Conservation (phyloP, 2,888 invertebrate genomes). For the Phortica magna region DNA sequence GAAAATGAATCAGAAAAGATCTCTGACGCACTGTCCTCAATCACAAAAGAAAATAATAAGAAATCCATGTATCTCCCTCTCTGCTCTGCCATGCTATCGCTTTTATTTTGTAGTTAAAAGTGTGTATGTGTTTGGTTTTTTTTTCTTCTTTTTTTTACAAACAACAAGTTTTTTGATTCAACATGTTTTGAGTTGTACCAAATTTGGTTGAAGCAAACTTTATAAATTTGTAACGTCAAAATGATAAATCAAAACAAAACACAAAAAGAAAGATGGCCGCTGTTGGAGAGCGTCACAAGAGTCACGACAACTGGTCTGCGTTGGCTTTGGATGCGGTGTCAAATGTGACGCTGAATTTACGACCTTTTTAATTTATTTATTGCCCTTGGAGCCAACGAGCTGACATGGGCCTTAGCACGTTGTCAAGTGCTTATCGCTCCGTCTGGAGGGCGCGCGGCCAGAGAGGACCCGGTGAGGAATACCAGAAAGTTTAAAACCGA, state of each 20-base stretch:
- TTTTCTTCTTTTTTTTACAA: too few relatives aligned
- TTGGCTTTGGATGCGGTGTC: slow-evolving; percentile 51
- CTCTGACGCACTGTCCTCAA: too few relatives aligned
- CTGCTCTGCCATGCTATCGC: too few relatives aligned
- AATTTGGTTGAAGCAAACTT: neutral
- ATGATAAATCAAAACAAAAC: neutral
- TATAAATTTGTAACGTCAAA: neutral
- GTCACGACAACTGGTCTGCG: neutral
- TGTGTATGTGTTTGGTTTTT: too few relatives aligned
- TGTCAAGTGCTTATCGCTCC: slow-evolving; percentile 70
- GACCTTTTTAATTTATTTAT: slow-evolving; percentile 65
- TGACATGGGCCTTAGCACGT: slow-evolving; percentile 65
- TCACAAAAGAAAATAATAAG: too few relatives aligned
- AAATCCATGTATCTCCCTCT: too few relatives aligned
- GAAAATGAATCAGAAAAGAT: too few relatives aligned
- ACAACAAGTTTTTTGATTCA: too few relatives aligned
- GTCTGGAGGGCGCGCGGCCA: neutral
- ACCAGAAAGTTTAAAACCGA: slow-evolving; percentile 64
- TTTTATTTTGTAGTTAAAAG: too few relatives aligned
- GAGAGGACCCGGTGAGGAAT: slow-evolving; percentile 33
- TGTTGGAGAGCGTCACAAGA: neutral
- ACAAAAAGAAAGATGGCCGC: neutral
- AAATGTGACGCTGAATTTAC: slow-evolving; percentile 66
- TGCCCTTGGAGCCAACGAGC: slow-evolving; percentile 46
- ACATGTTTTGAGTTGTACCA: too few relatives aligned